Evolutionary conservation across 1,140 invertebrate genomes (phyloP).

Genomic region (Aporrectodea caliginosa): DNA sequence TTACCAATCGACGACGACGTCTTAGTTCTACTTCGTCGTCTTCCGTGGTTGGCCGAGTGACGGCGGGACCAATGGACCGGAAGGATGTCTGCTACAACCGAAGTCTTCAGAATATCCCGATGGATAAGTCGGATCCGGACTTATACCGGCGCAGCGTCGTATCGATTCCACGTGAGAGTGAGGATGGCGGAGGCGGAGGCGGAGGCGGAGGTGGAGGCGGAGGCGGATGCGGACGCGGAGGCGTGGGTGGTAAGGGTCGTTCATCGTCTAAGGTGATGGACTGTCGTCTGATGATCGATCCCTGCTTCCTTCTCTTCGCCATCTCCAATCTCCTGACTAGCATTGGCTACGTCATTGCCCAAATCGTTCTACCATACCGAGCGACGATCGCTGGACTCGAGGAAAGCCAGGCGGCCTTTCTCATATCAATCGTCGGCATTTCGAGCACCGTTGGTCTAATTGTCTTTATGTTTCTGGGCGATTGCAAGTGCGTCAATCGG

Average conservation of each 20-base stretch:
- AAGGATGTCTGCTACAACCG: constrained; percentile 84
- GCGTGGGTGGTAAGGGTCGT: too few species aligned
- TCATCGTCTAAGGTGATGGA: constrained; percentile 70
- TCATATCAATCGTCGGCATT: constrained; percentile 85
- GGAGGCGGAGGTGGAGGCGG: too few species aligned
- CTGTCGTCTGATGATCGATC: constrained; percentile 74
- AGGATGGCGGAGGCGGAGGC: neutral
- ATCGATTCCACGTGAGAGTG: neutral
- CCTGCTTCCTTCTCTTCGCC: constrained; percentile 83
- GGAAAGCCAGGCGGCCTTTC: constrained; percentile 66
- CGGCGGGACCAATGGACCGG: constrained; percentile 44
- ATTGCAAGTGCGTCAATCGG: constrained; percentile 58
- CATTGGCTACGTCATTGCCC: constrained; percentile 90
- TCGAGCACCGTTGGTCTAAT: constrained; percentile 60
- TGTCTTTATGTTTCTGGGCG: constrained; percentile 57
- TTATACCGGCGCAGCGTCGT: constrained; percentile 26
- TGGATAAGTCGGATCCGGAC: constrained; percentile 51
- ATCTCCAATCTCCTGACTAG: constrained; percentile 92
- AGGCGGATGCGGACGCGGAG: too few species aligned
- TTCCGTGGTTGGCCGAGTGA: neutral
- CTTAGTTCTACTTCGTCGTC: neutral
- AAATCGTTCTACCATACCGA: constrained; percentile 70
- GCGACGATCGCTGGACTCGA: constrained; percentile 37
- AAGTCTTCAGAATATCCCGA: constrained; percentile 66
- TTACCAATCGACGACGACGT: neutral